Conservation (phyloP, 2,113 vertebrate species). For the Serinus canaria region DNA sequence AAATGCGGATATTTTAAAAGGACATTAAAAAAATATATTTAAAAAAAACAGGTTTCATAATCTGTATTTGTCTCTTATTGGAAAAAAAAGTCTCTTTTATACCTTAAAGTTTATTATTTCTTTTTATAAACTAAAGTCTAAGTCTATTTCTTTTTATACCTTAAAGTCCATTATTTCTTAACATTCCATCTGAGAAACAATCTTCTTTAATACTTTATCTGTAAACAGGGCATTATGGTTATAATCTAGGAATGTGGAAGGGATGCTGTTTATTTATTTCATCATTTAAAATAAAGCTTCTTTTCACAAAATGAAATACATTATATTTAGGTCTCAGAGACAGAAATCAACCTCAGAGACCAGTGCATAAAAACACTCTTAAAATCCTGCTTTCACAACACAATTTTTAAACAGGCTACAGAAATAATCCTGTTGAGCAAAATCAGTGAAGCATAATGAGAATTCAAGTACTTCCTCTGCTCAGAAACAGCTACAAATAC, state of each 20-base stretch:
- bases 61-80: not conserved
- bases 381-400: not conserved
- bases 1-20: not conserved
- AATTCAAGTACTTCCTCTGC: not conserved
- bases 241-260: not conserved
- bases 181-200: not conserved
- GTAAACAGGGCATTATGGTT: not conserved
- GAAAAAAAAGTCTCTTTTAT: not conserved
- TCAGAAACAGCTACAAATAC: not conserved
- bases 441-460: not conserved
- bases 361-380: not conserved
- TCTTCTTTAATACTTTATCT: not conserved
- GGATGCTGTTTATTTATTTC: not conserved
- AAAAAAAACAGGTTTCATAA: not conserved
- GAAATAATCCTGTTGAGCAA: not conserved
- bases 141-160: not conserved
- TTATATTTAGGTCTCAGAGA: not conserved
- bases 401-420: not conserved
- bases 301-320: slow-evolving; percentile 7
- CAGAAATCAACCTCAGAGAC: not conserved
- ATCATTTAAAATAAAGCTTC: slow-evolving; percentile 21
- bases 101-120: not conserved
- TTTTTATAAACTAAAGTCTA: not conserved
- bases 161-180: not conserved
- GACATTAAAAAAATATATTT: not conserved